Conservation (phyloP, 2,113 vertebrate genomes). For the Heterotilapia buettikoferi region DNA sequence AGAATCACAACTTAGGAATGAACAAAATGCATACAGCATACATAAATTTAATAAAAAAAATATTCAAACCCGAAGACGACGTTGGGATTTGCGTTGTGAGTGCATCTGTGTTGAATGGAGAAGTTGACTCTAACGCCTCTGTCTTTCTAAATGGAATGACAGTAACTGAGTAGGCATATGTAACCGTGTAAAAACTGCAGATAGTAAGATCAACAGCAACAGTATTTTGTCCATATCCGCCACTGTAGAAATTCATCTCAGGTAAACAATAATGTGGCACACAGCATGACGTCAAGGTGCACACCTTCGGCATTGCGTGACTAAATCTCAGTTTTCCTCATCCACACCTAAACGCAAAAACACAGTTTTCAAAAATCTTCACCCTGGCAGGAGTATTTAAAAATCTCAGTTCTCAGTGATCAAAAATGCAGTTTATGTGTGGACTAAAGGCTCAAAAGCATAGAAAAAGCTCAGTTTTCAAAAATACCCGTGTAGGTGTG, state of each 20-base stretch:
- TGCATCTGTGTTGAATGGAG: background rate
- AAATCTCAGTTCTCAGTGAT: background rate
- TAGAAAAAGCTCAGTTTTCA: background rate
- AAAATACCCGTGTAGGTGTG: background rate
- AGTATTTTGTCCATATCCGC: background rate
- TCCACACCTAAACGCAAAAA: background rate
- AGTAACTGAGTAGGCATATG: background rate
- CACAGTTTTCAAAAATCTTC: rapidly evolving
- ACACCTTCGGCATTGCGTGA: background rate
- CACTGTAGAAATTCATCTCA: background rate
- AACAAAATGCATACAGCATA: background rate
- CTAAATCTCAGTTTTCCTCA: background rate
- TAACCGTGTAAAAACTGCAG: background rate
- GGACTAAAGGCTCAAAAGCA: background rate
- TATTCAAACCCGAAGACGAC: rapidly evolving
- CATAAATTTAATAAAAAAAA: background rate
- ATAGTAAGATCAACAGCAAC: background rate
- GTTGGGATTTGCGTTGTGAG: background rate
- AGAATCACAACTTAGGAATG: background rate
- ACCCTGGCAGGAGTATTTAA: background rate
- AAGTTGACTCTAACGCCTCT: background rate
- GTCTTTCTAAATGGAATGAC: background rate
- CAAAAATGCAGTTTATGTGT: background rate
- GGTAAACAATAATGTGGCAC: background rate
- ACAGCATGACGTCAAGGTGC: background rate